phyloP scores from a whole-genome alignment of 64 coral and sea anemone species.

The Pocillopora damicornis region DNA sequence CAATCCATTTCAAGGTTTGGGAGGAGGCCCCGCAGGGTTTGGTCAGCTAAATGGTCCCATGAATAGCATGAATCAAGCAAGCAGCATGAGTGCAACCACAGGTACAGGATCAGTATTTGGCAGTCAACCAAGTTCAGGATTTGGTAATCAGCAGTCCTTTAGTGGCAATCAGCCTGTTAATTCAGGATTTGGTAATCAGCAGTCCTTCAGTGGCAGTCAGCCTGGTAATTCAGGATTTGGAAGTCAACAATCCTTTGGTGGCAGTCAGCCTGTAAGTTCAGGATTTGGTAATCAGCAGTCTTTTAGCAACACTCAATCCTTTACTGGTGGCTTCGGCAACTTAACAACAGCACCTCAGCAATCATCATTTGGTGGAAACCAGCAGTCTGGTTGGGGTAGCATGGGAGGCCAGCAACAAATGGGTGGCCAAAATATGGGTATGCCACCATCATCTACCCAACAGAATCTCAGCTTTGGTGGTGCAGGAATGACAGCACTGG shows the following conservation, averaged over 20 bases:
- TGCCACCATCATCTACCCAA: conserved; percentile 46
- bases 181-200: conserved; percentile 9
- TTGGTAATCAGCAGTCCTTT: not conserved
- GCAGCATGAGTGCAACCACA: conserved; percentile 37
- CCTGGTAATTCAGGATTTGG: too few relatives aligned
- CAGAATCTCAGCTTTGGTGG: conserved; percentile 91
- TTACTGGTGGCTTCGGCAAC: conserved; percentile 60
- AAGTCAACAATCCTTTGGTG: too few relatives aligned
- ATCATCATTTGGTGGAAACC: conserved; percentile 24
- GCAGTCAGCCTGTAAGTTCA: conserved; percentile 21
- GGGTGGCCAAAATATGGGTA: conserved; percentile 43
- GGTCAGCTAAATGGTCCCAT: conserved; percentile 76
- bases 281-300: conserved; percentile 3
- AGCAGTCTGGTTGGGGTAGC: conserved; percentile 66
- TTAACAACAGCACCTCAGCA: conserved; percentile 37
- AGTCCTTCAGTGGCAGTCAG: too few relatives aligned
- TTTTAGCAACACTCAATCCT: conserved; percentile 7
- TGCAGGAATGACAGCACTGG: conserved; percentile 88
- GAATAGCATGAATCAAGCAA: conserved; percentile 62
- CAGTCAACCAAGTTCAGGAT: conserved; percentile 11
- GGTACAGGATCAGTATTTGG: conserved; percentile 8
- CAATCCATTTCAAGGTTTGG: conserved; percentile 88
- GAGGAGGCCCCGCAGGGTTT: conserved; percentile 54
- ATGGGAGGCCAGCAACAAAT: conserved; percentile 39
- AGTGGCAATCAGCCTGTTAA: too few relatives aligned